Evolutionary conservation across 1,140 invertebrate species (phyloP), one percentile per base, ranked within the genome.

Genomic region (Dysdera silvatica): DNA sequence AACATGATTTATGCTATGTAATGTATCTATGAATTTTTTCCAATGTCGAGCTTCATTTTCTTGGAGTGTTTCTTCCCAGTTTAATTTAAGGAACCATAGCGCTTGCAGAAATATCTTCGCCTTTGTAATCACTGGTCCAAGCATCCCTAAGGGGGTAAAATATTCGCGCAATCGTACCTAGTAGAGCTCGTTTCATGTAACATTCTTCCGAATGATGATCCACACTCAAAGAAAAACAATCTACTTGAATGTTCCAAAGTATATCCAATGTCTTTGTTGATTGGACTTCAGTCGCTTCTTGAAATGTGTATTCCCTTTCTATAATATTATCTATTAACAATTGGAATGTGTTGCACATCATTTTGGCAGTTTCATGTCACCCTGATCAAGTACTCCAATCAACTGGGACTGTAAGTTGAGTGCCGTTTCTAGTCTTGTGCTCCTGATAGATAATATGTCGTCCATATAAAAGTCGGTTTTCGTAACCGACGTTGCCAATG

Each of bases 301-400:
- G n/a, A n/a, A n/a, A n/a, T n/a, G n/a, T n/a, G n/a, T n/a, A n/a
- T n/a, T n/a, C n/a, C n/a, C n/a, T n/a, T n/a, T n/a, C n/a, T n/a
- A n/a, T n/a, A n/a, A n/a, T n/a, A n/a, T n/a, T n/a, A n/a, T n/a
- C n/a, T n/a, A n/a, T n/a, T n/a, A n/a, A n/a, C n/a, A n/a, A n/a
- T n/a, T n/a, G n/a, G n/a, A n/a, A n/a, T n/a, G n/a, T n/a, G n/a
- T n/a, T n/a, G n/a, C n/a, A n/a, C 35, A 26, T 72, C 73, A 78
- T 68, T 77, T 74, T 33, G 74, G 23, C 23, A 78, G 51, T 32
- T 71, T 56, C 35, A 76, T 71, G 6, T 71, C 68, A 4, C 66
- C 74, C 35, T n/a, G 18, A 8, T n/a, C 4, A 8, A 8, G 16
- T 67, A 26, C 14, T 73, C 14, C 43, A 73, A 28, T 7, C 57